Base-by-base conservation (phyloP, 2,113 vertebrate species). In the Phalacrocorax aristotelis region DNA sequence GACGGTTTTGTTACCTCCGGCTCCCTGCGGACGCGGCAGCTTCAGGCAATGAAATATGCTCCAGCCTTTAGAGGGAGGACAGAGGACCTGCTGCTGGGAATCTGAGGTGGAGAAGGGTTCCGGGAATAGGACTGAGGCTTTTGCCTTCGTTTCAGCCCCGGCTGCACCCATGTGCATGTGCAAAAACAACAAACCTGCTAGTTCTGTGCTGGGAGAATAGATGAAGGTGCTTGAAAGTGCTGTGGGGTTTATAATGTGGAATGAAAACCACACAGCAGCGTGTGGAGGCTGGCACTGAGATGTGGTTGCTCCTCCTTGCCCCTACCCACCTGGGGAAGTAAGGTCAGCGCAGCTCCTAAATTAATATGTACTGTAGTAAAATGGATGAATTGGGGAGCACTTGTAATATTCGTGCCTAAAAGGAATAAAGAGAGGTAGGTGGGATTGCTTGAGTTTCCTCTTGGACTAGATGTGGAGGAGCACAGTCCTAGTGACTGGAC, bases 1-100 rank as follows among this genome's bases (percentile, higher is more conserved):
- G 94, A 80, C 3, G 27, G 88, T 89, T 97, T 97, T 93, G 96
- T 97, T 96, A 97, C 93, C 94, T 97, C 96, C 90, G 90, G 96
- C 94, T 97, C 95, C 93, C 93, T 96, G 90, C 87, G 58, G 95
- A 97, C 51, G 60, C 4, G 83, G 91, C 95, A 96, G 93, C 91
- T 97, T 95, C 91, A 85, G 93, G 91, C 86, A 82, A 2, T 97
- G 95, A 97, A 97, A 97, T 97, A 97, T 65, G 91, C 93, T 85
- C 49, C 82, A 46, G 84, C 80, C 89, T 75, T 95, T 48, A 51
- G 83, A 95, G 90, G 49, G 89, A 91, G 89, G 87, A 96, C 76
- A 81, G 58, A 68, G 81, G 88, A 85, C 79, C 80, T 1, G 36
- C 91, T 97, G 95, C 97, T 97, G 97, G 97, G 97, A 97, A 97